phyloP scores from a whole-genome alignment of 2,797 vertebrate genomes.

The Periparus ater region DNA sequence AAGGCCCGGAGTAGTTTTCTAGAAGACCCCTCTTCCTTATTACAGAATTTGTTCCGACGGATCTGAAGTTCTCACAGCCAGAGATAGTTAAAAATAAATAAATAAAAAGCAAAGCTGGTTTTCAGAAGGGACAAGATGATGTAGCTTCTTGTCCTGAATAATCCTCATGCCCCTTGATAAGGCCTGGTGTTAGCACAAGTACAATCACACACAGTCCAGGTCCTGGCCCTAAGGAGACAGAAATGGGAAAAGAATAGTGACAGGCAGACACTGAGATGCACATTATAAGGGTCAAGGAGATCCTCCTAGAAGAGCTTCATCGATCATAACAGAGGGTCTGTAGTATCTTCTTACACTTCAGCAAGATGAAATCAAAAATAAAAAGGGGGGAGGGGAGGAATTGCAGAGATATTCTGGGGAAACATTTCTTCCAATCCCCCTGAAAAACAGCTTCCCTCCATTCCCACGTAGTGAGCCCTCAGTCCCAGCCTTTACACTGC shows the following conservation, averaged over 20 bases:
- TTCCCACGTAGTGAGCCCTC: neutral
- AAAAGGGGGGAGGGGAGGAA: neutral
- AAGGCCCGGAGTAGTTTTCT: neutral
- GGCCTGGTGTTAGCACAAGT: conserved; percentile 55
- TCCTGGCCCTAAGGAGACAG: conserved; percentile 55
- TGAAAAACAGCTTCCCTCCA: conserved; percentile 36
- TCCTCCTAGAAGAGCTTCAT: conserved; percentile 45
- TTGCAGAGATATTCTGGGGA: conserved; percentile 52
- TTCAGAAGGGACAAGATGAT: conserved; percentile 52
- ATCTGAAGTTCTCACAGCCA: conserved; percentile 28
- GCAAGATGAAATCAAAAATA: conserved; percentile 1
- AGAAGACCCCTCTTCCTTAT: neutral
- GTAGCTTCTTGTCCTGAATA: conserved; percentile 54
- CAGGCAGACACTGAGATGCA: conserved; percentile 35
- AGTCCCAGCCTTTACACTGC: neutral
- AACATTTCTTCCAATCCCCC: conserved; percentile 23
- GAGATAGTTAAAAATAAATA: conserved; percentile 58
- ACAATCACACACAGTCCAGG: conserved; percentile 32
- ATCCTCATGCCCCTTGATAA: conserved; percentile 26
- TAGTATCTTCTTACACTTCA: conserved; percentile 47
- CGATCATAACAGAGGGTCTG: conserved; percentile 35
- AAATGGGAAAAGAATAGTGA: conserved; percentile 40
- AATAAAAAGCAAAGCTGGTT: conserved; percentile 48
- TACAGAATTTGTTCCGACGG: neutral
- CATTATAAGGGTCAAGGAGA: conserved; percentile 30